Conservation (phyloP, 2,113 vertebrate genomes). For the Apteryx owenii region DNA sequence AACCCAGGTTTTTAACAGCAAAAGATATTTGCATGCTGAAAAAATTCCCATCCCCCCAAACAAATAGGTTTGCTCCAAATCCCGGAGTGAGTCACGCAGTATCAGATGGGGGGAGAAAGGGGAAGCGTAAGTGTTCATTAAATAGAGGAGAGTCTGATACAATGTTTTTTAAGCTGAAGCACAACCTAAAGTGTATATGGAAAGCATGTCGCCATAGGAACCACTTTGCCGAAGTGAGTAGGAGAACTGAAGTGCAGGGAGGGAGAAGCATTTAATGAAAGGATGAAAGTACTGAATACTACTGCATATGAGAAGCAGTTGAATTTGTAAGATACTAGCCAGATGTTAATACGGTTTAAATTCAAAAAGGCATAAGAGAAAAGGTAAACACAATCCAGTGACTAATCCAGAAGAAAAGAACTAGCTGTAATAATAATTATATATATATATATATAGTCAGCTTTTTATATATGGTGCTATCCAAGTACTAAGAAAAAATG, state of each 20-base stretch:
- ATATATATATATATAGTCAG: background rate
- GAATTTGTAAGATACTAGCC: background rate
- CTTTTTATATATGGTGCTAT: background rate
- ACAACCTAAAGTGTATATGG: slow-evolving; percentile 47
- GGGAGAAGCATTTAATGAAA: background rate
- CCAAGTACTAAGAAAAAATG: background rate
- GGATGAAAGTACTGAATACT: background rate
- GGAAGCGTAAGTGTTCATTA: background rate
- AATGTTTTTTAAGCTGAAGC: background rate
- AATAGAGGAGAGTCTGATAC: background rate
- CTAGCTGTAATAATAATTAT: background rate
- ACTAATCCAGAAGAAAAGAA: background rate
- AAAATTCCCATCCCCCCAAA: background rate
- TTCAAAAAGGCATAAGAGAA: background rate
- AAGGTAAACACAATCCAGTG: background rate
- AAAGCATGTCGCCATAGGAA: slow-evolving; percentile 67
- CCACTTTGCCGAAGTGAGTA: slow-evolving; percentile 46
- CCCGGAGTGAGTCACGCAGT: background rate
- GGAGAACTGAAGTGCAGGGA: background rate
- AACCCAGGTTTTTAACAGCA: background rate
- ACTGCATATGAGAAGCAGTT: background rate
- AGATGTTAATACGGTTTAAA: slow-evolving; percentile 10
- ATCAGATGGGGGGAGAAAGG: background rate
- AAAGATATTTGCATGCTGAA: background rate
- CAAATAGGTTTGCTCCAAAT: background rate